These are phyloP conservation scores for Baronia brevicornis DNA, from an alignment of 2,888 invertebrate species.

Conservation along the genomic window DNA sequence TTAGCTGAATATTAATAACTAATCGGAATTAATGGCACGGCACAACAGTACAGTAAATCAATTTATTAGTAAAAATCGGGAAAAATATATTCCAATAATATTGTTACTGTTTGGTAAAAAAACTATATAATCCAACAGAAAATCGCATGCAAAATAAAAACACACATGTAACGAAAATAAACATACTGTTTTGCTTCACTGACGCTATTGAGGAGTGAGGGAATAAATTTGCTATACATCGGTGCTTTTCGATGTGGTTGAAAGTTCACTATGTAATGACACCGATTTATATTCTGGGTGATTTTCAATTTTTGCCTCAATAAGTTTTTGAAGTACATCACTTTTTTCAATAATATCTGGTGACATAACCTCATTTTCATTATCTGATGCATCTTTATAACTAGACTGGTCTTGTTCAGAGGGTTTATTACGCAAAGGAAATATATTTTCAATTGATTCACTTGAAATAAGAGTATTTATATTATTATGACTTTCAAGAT, in stretches of 20 bases:
- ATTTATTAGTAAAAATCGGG: too few relatives aligned
- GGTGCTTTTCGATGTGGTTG: conserved; percentile 58
- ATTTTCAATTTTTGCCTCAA: conserved; percentile 58
- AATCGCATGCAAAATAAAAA: conserved; percentile 29
- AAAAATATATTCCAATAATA: too few relatives aligned
- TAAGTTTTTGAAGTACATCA: conserved; percentile 56
- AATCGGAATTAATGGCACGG: too few relatives aligned
- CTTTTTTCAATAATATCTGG: conserved; percentile 57
- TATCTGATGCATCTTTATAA: conserved; percentile 38
- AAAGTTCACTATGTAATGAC: conserved; percentile 48
- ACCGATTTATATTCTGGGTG: conserved; percentile 63
- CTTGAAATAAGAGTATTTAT: conserved; percentile 22
- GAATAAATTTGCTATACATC: conserved; percentile 48
- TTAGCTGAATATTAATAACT: too few relatives aligned
- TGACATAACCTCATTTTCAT: conserved; percentile 36
- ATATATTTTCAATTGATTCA: conserved; percentile 16
- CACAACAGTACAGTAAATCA: too few relatives aligned
- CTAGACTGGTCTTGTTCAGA: conserved; percentile 29
- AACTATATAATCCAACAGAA: conserved; percentile 16
- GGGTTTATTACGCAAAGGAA: conserved; percentile 22
- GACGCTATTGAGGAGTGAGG: conserved; percentile 16
- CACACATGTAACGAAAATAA: conserved; percentile 38
- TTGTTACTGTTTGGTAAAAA: too few relatives aligned
- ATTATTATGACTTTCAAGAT: conserved; percentile 45
- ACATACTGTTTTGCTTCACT: conserved; percentile 58